phyloP scores from a whole-genome alignment of 1,140 invertebrate genomes.

The Ditylenchus dipsaci region DNA sequence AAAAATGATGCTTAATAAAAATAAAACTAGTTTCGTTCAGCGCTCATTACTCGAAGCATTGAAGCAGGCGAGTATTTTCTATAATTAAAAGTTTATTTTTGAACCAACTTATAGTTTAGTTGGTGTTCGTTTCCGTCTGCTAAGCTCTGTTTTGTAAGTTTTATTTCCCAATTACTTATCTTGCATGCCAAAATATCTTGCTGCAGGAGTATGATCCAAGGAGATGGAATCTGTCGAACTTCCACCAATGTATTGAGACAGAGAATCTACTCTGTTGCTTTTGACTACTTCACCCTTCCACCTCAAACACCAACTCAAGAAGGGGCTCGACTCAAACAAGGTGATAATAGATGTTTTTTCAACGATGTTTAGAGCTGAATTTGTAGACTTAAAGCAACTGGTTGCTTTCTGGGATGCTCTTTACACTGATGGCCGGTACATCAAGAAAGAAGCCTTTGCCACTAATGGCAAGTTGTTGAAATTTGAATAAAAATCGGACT shows the following conservation, averaged over 20 bases:
- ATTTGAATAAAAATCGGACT: too few species aligned
- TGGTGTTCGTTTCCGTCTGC: slow-evolving; percentile 67
- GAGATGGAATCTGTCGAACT: slow-evolving; percentile 75
- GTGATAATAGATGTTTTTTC: too few species aligned
- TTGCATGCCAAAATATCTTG: too few species aligned
- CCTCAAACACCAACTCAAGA: slow-evolving; percentile 77
- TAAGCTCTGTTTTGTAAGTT: slow-evolving; percentile 78
- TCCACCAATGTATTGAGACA: slow-evolving; percentile 86
- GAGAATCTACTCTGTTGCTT: slow-evolving; percentile 82
- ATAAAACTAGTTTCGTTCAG: too few species aligned
- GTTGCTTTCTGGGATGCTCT: slow-evolving; percentile 91
- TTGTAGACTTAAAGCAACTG: slow-evolving; percentile 75
- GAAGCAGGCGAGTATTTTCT: slow-evolving; percentile 21
- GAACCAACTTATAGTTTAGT: too few species aligned
- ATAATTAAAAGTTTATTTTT: too few species aligned
- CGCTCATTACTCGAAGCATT: slow-evolving; percentile 45
- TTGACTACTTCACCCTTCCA: slow-evolving; percentile 84
- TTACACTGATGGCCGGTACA: slow-evolving; percentile 92
- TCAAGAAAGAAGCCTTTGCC: slow-evolving; percentile 66
- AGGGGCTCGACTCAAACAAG: slow-evolving; percentile 70
- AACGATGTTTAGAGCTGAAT: too few species aligned
- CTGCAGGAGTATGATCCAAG: slow-evolving; percentile 71
- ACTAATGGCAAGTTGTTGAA: slow-evolving; percentile 10
- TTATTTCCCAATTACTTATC: too few species aligned
- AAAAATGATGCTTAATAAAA: too few species aligned